These are phyloP conservation scores for Augochlorella aurata DNA, from an alignment of 2,888 invertebrate species.

Conservation along the genomic window DNA sequence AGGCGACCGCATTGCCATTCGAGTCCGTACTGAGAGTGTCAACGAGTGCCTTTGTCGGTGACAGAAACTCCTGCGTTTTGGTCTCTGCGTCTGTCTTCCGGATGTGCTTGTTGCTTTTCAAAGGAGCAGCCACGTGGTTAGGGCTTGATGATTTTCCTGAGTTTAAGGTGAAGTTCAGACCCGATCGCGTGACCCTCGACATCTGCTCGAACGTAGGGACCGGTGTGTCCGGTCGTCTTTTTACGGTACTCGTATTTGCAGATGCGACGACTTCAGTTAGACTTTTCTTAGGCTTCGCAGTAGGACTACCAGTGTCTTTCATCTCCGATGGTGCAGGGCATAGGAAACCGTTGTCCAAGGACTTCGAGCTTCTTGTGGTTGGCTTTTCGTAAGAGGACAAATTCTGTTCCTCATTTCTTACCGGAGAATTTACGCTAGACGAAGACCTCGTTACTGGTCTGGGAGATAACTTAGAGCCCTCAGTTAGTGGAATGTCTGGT, in stretches of 20 bases:
- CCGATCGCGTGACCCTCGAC: conserved; percentile 62
- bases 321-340: conserved; percentile 51
- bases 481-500: conserved; percentile 75
- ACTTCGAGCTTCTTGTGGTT: conserved; percentile 65
- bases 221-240: conserved; percentile 75
- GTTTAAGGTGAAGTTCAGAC: conserved; percentile 48
- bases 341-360: conserved; percentile 72
- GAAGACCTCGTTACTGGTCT: conserved; percentile 65
- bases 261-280: conserved; percentile 14
- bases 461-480: conserved; percentile 42
- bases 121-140: conserved; percentile 16
- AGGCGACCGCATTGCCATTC: conserved; percentile 58
- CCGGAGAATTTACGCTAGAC: conserved; percentile 34
- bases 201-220: conserved; percentile 66
- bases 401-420: conserved; percentile 43
- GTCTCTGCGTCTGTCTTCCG: conserved; percentile 39
- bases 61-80: conserved; percentile 25
- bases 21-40: conserved; percentile 48
- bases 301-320: conserved; percentile 34
- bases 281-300: conserved; percentile 29
- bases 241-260: conserved; percentile 39
- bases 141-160: conserved; percentile 32
- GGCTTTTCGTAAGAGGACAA: conserved; percentile 57
- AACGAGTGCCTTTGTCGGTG: background rate
- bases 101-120: conserved; percentile 24